These are phyloP conservation scores for Andrena hattorfiana DNA, from an alignment of 2,888 invertebrate species.

Conservation along the genomic window DNA sequence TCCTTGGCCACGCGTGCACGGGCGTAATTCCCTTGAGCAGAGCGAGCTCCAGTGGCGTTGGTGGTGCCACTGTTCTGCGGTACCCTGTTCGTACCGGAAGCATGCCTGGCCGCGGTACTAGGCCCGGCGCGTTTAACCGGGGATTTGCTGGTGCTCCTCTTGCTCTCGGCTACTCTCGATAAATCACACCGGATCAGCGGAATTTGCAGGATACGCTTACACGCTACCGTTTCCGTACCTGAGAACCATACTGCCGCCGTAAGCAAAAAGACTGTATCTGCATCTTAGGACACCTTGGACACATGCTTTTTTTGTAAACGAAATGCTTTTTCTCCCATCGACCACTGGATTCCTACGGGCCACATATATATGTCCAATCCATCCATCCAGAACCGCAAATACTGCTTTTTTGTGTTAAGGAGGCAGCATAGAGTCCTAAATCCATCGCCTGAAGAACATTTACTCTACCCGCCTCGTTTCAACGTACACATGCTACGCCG, in stretches of 20 bases:
- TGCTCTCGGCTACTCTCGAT: conserved; percentile 80
- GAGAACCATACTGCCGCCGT: conserved; percentile 74
- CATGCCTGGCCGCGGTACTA: conserved; percentile 82
- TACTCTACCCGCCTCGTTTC: conserved; percentile 56
- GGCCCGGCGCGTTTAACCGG: conserved; percentile 88
- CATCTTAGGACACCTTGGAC: conserved; percentile 71
- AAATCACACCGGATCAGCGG: conserved; percentile 72
- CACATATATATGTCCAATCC: conserved; percentile 67
- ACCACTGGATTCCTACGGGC: conserved; percentile 61
- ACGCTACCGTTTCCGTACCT: conserved; percentile 72
- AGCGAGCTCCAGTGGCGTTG: conserved; percentile 55
- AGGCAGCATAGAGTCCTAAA: conserved; percentile 72
- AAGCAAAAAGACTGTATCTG: conserved; percentile 75
- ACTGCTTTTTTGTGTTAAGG: conserved; percentile 75
- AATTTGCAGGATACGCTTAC: conserved; percentile 73
- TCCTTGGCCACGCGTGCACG: conserved; percentile 86
- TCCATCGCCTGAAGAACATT: conserved; percentile 59
- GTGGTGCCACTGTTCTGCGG: conserved; percentile 68
- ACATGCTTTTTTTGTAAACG: conserved; percentile 64
- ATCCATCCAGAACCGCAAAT: conserved; percentile 73
- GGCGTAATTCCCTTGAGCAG: conserved; percentile 74
- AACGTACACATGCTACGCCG: conserved; percentile 39
- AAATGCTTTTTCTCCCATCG: conserved; percentile 60
- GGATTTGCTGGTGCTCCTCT: conserved; percentile 87
- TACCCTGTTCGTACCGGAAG: conserved; percentile 79